Conservation (phyloP, 1,140 invertebrate species). For the Drosophila tsacasi region DNA sequence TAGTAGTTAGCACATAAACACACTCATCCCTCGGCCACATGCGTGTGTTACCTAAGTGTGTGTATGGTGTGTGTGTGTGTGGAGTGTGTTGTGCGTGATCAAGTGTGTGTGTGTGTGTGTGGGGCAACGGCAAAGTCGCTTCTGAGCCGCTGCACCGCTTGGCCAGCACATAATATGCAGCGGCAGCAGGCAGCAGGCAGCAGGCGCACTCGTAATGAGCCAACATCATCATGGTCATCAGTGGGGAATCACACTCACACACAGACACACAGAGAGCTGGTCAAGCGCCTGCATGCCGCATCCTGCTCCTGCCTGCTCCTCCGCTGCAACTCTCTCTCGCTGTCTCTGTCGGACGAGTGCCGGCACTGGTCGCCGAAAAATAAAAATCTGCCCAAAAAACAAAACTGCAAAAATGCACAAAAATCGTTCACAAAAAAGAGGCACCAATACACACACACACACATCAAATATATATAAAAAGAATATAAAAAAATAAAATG, state of each 20-base stretch:
- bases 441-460: constrained; percentile 22
- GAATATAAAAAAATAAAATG: constrained; percentile 8
- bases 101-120: neutral
- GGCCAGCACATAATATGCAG: constrained; percentile 78
- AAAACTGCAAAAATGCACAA: constrained; percentile 57
- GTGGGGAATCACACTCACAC: constrained; percentile 3
- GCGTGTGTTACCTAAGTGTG: constrained; percentile 2
- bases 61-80: constrained; percentile 2
- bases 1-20: constrained; percentile 25
- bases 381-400: constrained; percentile 81
- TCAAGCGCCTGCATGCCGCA: constrained; percentile 34
- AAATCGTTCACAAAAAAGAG: constrained; percentile 50
- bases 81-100: constrained; percentile 44
- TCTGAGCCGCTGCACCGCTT: constrained; percentile 71
- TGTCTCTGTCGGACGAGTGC: constrained; percentile 45
- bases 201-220: constrained; percentile 64
- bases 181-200: constrained; percentile 31
- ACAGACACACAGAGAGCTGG: constrained; percentile 38
- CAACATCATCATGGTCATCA: constrained; percentile 49
- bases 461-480: neutral
- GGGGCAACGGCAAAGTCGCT: constrained; percentile 70
- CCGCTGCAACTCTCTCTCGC: constrained; percentile 8
- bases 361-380: constrained; percentile 74
- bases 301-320: constrained; percentile 16
- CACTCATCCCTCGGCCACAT: constrained; percentile 11